Base-by-base conservation (phyloP, 2,888 invertebrate species). In the Neuroscelio doddi region DNA sequence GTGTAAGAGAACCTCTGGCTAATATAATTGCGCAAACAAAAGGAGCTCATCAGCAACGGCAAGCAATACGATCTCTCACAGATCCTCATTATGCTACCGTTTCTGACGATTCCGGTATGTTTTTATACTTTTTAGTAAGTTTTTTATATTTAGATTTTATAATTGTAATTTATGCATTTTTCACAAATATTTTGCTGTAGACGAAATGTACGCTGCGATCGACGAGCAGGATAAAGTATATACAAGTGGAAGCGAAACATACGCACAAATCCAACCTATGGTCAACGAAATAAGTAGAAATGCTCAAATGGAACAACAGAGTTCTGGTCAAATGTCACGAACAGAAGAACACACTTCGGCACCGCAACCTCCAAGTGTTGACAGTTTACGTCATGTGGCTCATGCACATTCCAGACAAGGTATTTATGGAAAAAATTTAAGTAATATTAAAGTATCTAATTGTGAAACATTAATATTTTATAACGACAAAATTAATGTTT, bases 181-280 rank as follows among this genome's bases (percentile, higher is more conserved):
- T n/a, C n/a, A n/a, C n/a, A n/a, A n/a, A n/a, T n/a, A n/a, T n/a
- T n/a, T n/a, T n/a, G n/a, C n/a, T 15, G 0, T 74, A 93, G 95
- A 95, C 82, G 95, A 95, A 85, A 94, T 94, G 88, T 95, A 95
- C 82, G 95, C 95, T 1, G 95, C 95, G 1, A 95, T 95, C 62
- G 94, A 94, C 73, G 95, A 95, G 78, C 88, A 87, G 65, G 86
- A 85, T 21, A 88, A 87, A 65, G 87, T 90, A 21, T 88, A 94
- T 84, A 88, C 92, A 62, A 91, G 91, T 73, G 94, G 93, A 1
- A 94, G 94, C 44, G 95, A 94, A 82, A 94, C 94, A 1, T 95
- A 94, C 83, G 94, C 94, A 47, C 93, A 93, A 85, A 94, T 95
- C 69, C 90, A 90, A 68, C 89, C 91, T 62, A 82, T 88, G 80